Evolutionary conservation across 2,888 invertebrate species (phyloP).

Genomic region (Syrphus vitripennis): DNA sequence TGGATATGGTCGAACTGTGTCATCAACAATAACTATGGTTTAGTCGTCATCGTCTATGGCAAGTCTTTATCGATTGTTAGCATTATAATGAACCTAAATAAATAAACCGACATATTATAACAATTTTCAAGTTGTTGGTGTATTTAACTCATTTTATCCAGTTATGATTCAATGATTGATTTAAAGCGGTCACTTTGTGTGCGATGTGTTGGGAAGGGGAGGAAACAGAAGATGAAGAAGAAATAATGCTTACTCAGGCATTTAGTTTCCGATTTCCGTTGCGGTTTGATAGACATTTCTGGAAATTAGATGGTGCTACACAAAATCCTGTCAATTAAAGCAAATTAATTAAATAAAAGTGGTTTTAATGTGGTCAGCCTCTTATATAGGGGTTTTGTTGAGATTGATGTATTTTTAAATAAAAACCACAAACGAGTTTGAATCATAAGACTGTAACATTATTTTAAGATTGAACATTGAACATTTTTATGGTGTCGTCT

Average conservation of each 20-base stretch:
- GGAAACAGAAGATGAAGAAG: background rate
- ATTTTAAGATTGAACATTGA: too few species aligned
- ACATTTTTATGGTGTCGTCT: too few species aligned
- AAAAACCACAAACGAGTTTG: too few species aligned
- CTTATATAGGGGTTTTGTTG: too few species aligned
- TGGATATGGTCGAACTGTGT: background rate
- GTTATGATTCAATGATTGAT: background rate
- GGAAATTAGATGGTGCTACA: background rate
- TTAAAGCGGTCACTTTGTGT: background rate
- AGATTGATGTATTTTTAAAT: too few species aligned
- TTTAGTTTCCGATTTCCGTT: background rate
- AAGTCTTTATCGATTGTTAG: background rate
- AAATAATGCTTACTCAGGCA: background rate
- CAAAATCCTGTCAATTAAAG: background rate
- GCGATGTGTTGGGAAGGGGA: background rate
- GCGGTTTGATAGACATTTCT: background rate
- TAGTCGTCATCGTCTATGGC: background rate
- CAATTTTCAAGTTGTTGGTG: background rate
- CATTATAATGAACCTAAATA: background rate
- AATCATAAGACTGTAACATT: too few species aligned
- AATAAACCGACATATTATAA: too few species aligned
- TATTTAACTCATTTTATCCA: background rate
- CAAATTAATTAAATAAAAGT: slow-evolving; percentile 2
- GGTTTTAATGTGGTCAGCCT: background rate
- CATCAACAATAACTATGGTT: too few species aligned